Evolutionary conservation across 2,888 invertebrate genomes (phyloP), one percentile per base, ranked within the genome.

Genomic region (Trichopria drosophilae): DNA sequence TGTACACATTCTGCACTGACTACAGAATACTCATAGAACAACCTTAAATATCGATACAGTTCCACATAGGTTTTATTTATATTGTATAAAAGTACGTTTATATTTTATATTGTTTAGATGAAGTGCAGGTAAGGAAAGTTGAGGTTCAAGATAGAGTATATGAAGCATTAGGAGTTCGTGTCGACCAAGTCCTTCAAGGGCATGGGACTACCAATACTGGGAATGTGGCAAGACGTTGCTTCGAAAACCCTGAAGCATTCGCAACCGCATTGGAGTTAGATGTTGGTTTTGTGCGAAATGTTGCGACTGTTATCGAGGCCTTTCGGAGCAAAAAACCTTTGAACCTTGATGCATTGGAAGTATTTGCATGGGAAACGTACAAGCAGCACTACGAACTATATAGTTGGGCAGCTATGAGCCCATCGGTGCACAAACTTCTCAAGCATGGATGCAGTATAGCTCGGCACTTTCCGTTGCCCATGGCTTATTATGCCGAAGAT

Each of bases 401-500:
- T 47, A 6, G 9, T 26, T 41, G 43, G 34, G 32, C 23, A 18
- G 23, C 22, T 13, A 43, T 43, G 32, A 43, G 18, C n/a, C 43
- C 43, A 18, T 26, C 32, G 12, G 6, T 34, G 23, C 34, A 43
- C 18, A 43, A 43, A 34, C 12, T 34, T 7, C 19, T 43, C 5
- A 43, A 26, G 16, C 34, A 43, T n/a, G 23, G 43, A 9, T 43
- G 34, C 13, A 5, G 16, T 20, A 34, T 43, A 31, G 1, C 31
- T 16, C 12, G 15, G 15, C 31, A 31, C 13, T 31, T 31, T 31
- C 31, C 31, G 12, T 31, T 31, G 3, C 31, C 31, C 12, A 31
- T 31, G 31, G 15, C 15, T 15, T 31, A 31, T 15, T 31, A 31
- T 15, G 15, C 13, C 15, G 31, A 31, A 15, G 31, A 31, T 31